Evolutionary conservation across 53 echinoderm and acorn worm species (phyloP), one percentile per base, ranked within the genome.

Genomic region (Luidia sarsii): DNA sequence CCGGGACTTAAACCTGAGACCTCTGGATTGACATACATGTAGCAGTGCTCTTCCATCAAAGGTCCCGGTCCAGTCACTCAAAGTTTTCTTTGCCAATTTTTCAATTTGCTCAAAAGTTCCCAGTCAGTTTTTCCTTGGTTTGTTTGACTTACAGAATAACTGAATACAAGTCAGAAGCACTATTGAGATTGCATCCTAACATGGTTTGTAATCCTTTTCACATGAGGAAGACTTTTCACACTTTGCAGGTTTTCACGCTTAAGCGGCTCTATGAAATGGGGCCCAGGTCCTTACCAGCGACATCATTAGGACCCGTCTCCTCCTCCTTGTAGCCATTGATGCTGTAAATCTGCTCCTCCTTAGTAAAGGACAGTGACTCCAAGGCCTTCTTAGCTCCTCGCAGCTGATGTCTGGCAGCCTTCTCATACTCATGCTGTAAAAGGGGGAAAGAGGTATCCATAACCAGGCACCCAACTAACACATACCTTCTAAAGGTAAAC

Each of bases 331-430:
- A 61, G 1, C 61, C 61, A 48, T 59, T 45, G 24, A 77, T 61
- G 28, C 48, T 77, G 31, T 77, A 67, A 25, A 88, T 91, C 80
- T 84, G 87, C 31, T 92, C 86, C 48, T 89, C 86, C 27, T 89
- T 82, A 14, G 75, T 82, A 67, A 45, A 92, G 14, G 89, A 77
- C 70, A 92, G 56, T 27, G 82, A 81, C 33, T 92, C 89, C 32
- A 92, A 54, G 10, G 86, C 89, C 49, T 85, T 72, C 50, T 89
- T 86, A 2, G 92, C 89, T 19, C 54, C 67, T 33, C 23, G 24
- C 24, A 73, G 21, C 31, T 85, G 75, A 61, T 83, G 59, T 2
- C 49, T 32, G 6, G 83, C 31, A 19, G 83, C 70, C 71, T 70
- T 48, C 10, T 48, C 15, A 2, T 62, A 60, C 34, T 70, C 45